These are phyloP conservation scores for Columba guinea DNA, from an alignment of 2,797 vertebrate genomes.

Conservation along the genomic window DNA sequence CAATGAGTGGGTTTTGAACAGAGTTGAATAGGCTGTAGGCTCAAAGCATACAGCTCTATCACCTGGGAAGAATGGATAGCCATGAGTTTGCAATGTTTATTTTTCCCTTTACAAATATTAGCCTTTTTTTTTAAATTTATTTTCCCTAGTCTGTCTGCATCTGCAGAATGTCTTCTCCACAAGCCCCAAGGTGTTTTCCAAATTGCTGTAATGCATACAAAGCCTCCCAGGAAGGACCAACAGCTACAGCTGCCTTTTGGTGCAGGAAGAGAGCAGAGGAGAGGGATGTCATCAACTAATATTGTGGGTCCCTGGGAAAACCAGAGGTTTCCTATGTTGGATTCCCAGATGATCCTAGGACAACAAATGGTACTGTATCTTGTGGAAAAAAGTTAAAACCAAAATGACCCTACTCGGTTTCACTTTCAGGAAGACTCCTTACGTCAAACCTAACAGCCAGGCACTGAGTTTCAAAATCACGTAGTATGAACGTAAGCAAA, in stretches of 20 bases:
- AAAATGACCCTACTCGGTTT: not conserved
- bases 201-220: not conserved
- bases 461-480: not conserved
- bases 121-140: too few relatives aligned
- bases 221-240: not conserved
- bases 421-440: not conserved
- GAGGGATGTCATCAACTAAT: not conserved
- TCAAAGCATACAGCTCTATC: not conserved
- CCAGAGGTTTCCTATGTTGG: not conserved
- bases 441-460: not conserved
- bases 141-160: not conserved
- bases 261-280: not conserved
- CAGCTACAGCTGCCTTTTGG: not conserved
- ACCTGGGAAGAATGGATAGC: not conserved
- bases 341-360: not conserved
- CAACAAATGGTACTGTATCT: not conserved
- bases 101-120: not conserved
- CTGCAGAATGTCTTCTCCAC: not conserved
- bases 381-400: not conserved
- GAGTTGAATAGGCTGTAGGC: not conserved
- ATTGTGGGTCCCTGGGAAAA: not conserved
- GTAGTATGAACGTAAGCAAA: not conserved
- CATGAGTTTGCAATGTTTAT: not conserved
- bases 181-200: not conserved
- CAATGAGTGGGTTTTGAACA: not conserved